These are phyloP conservation scores for Aselliscus stoliczkanus DNA, from an alignment of 2,797 vertebrate genomes.

Conservation along the genomic window DNA sequence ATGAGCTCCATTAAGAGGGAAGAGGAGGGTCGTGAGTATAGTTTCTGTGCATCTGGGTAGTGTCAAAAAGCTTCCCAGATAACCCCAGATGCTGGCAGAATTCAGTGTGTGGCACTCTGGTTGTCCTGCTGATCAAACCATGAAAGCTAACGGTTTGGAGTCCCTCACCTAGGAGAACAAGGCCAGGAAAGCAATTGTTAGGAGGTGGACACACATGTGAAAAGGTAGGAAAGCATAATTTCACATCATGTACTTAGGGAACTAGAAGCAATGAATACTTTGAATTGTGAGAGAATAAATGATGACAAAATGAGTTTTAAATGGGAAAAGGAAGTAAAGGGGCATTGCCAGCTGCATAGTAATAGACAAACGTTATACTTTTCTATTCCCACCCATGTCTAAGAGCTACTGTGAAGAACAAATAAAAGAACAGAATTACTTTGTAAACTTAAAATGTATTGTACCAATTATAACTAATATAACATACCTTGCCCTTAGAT, in stretches of 20 bases:
- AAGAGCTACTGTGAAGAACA: background rate
- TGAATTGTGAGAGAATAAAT: background rate
- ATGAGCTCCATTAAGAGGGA: background rate
- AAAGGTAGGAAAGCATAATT: background rate
- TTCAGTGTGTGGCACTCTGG: background rate
- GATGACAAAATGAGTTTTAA: background rate
- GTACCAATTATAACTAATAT: background rate
- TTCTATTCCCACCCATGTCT: background rate
- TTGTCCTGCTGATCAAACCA: background rate
- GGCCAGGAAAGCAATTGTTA: background rate
- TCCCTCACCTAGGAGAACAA: background rate
- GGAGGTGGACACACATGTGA: background rate
- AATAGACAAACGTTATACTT: background rate
- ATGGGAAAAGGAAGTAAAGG: background rate
- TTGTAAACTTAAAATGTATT: background rate
- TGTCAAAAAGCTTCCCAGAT: background rate
- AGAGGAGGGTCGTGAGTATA: accelerated
- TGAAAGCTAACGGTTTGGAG: background rate
- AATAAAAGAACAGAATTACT: background rate
- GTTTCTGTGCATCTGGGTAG: too few species aligned
- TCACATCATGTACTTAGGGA: background rate
- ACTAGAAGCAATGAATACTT: background rate
- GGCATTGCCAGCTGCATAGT: background rate
- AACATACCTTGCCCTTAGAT: background rate
- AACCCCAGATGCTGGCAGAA: background rate